phyloP scores from a whole-genome alignment of 1,140 invertebrate species.

The Stegodyphus dumicola region DNA sequence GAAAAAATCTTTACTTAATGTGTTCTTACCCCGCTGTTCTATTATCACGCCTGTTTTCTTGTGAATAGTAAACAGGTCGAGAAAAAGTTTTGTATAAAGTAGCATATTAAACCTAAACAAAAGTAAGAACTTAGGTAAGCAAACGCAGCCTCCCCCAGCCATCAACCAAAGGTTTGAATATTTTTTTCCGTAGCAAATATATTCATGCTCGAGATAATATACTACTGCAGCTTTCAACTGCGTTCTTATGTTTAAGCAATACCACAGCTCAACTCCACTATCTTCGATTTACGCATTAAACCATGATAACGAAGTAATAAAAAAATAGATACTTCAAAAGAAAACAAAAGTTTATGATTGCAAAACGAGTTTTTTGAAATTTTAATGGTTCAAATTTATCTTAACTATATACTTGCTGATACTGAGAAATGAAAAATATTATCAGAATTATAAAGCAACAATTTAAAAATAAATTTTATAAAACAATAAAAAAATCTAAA shows the following conservation, averaged over 20 bases:
- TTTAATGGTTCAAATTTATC: too few species aligned
- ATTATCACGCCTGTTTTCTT: constrained; percentile 23
- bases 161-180: constrained; percentile 13
- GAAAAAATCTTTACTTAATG: constrained; percentile 45
- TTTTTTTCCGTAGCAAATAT: constrained; percentile 26
- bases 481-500: too few species aligned
- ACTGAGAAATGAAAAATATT: too few species aligned
- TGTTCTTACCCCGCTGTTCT: constrained; percentile 32
- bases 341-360: too few species aligned
- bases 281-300: too few species aligned
- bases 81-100: constrained; percentile 59
- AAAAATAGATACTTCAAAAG: too few species aligned
- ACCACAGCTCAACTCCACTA: too few species aligned
- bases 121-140: constrained; percentile 24
- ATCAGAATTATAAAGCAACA: too few species aligned
- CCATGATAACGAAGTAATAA: too few species aligned
- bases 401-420: too few species aligned
- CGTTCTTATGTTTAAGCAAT: constrained; percentile 10
- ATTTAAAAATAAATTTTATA: too few species aligned
- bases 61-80: constrained; percentile 56
- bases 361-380: too few species aligned
- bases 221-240: constrained; percentile 47
- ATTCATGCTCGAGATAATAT: constrained; percentile 44
- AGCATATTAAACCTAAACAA: constrained; percentile 53
- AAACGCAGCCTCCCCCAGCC: neutral